phyloP scores from a whole-genome alignment of 2,888 invertebrate species.

The Sesamia inferens region DNA sequence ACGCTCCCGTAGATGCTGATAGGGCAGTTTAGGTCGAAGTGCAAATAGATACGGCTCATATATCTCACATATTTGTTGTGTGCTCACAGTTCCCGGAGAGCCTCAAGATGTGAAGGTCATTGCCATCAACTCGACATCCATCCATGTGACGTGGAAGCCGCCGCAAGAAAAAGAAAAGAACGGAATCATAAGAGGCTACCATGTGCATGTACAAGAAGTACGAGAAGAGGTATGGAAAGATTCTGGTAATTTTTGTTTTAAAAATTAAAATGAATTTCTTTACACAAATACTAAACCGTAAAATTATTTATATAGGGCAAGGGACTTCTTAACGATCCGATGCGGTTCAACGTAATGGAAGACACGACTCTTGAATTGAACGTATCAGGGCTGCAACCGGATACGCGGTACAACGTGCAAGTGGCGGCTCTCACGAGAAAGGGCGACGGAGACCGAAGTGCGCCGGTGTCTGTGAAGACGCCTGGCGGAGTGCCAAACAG shows the following conservation, averaged over 20 bases:
- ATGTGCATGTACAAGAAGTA: slow-evolving; percentile 98
- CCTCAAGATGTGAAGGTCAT: slow-evolving; percentile 97
- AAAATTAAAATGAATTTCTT: not conserved
- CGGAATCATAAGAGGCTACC: slow-evolving; percentile 98
- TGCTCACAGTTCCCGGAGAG: slow-evolving; percentile 97
- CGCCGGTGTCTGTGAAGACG: slow-evolving; percentile 95
- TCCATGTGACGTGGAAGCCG: slow-evolving; percentile 98
- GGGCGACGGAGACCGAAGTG: slow-evolving; percentile 98
- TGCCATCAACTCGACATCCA: slow-evolving; percentile 98
- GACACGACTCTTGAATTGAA: slow-evolving; percentile 94
- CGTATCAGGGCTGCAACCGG: slow-evolving; percentile 97
- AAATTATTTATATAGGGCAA: slow-evolving; percentile 89
- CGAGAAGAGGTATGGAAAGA: slow-evolving; percentile 92
- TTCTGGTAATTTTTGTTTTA: not conserved
- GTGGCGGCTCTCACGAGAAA: slow-evolving; percentile 98
- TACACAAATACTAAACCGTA: slow-evolving; percentile 10
- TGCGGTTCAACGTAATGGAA: slow-evolving; percentile 96
- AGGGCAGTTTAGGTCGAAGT: slow-evolving; percentile 87
- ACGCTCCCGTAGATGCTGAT: slow-evolving; percentile 89
- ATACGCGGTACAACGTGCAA: slow-evolving; percentile 97
- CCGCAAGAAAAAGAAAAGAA: slow-evolving; percentile 97
- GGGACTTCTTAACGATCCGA: slow-evolving; percentile 95
- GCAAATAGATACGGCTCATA: slow-evolving; percentile 69
- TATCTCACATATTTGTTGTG: slow-evolving; percentile 72
- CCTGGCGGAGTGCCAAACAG: slow-evolving; percentile 97